Evolutionary conservation across 2,113 vertebrate genomes (phyloP), one percentile per base, ranked within the genome.

Genomic region (Heterocephalus glaber): DNA sequence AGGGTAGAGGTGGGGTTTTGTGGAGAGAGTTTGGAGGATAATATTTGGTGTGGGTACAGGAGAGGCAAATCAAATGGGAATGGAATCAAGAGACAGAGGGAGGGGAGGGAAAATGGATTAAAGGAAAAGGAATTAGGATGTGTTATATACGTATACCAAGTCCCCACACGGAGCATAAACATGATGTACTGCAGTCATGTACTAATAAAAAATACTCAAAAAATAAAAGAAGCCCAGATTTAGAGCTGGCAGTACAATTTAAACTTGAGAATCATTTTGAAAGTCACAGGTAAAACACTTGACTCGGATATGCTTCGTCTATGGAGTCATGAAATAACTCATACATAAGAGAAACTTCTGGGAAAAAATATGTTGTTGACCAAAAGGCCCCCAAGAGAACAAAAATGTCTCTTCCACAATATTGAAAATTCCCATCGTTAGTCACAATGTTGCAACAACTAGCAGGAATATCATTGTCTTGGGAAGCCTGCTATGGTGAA

Each of bases 241-340:
- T 28, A 89, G 35, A 82, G 24, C 24, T 74, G 35, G 77, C 35
- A 14, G n/a, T 61, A 74, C 49, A 74, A 74, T 83, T 66, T 41
- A 90, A 80, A 14, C 83, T 96, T 85, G 81, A 38, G 61, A 91
- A 58, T 35, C 66, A 60, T 70, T 83, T 82, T 44, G 60, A 86
- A 80, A 96, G 41, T 83, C 14, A 16, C 17, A 74, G 35, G 38
- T 93, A 90, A 79, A 17, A 56, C 76, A 41, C 14, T 33, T 66
- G 74, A 91, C 66, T 96, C 76, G 84, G 72, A 61, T 47, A 54
- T 44, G 14, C 33, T 30, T 96, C 84, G 93, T 20, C 10, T 88
- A 33, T 84, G 81, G 30, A 88, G 63, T 92, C 63, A 70, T 0
- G 10, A 38, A 52, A 49, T 74, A 70, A 22, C 65, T 86, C 83